phyloP scores from a whole-genome alignment of 2,888 invertebrate genomes.

The Drosophila lutescens region DNA sequence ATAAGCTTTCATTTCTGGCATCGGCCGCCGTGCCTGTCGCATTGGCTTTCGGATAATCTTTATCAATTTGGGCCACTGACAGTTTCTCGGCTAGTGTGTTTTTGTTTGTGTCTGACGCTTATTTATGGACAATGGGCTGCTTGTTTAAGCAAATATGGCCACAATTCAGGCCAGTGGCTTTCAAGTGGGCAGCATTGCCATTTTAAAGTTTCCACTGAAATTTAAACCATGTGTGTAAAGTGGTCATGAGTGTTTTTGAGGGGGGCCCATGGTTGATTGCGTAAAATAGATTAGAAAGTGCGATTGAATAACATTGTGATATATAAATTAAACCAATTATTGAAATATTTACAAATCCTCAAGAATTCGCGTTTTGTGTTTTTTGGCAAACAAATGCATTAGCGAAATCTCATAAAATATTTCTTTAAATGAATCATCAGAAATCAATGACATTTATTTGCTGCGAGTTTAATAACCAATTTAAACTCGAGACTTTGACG shows the following conservation, averaged over 20 bases:
- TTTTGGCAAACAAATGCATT: neutral
- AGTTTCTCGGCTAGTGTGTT: conserved; percentile 21
- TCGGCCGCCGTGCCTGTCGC: conserved; percentile 47
- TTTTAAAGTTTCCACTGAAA: conserved; percentile 15
- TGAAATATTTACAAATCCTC: too few relatives aligned
- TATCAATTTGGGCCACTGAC: conserved; percentile 52
- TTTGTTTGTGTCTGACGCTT: conserved; percentile 20
- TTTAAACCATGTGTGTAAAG: conserved; percentile 19
- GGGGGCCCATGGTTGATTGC: neutral
- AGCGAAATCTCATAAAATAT: neutral
- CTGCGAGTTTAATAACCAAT: neutral
- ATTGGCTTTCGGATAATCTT: conserved; percentile 49
- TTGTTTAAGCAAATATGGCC: conserved; percentile 34
- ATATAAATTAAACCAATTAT: neutral
- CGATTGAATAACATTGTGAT: neutral
- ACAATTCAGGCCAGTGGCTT: conserved; percentile 24
- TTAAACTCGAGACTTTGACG: conserved; percentile 2
- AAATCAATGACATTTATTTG: conserved; percentile 5
- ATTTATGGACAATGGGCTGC: conserved; percentile 42
- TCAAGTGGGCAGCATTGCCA: conserved; percentile 17
- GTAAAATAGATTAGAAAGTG: conserved; percentile 8
- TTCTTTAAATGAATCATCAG: neutral
- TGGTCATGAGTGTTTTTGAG: conserved; percentile 11
- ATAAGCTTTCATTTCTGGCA: conserved; percentile 10
- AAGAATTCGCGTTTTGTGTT: neutral